Percentiles rank a stretch among this genome's conserved stretches.
These are phyloP conservation scores for Oceanites oceanicus DNA, from an alignment of 2,113 vertebrate genomes.

Conservation along the genomic window DNA sequence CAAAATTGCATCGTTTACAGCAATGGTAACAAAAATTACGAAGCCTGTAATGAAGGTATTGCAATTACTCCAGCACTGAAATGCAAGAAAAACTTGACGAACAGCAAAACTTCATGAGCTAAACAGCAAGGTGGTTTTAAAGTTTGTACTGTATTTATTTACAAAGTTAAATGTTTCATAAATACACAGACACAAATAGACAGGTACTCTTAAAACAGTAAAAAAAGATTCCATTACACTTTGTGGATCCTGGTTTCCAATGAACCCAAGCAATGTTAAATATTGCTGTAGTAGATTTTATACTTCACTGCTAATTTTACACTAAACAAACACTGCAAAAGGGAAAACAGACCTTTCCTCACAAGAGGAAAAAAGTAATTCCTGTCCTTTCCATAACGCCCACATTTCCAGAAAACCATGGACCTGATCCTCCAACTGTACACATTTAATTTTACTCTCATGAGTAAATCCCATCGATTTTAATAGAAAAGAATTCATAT, in stretches of 20 bases:
- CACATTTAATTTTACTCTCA: background rate
- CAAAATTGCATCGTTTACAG: background rate
- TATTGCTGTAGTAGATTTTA: slow-evolving; percentile 13
- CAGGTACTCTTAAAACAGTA: background rate
- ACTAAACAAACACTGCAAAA: slow-evolving; percentile 13
- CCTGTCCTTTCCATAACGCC: background rate
- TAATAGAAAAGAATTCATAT: background rate
- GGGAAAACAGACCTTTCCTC: background rate
- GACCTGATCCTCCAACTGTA: background rate
- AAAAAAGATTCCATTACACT: background rate
- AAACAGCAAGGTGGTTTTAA: background rate
- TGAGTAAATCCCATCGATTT: background rate
- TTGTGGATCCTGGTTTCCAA: slow-evolving; percentile 9
- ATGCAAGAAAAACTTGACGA: background rate
- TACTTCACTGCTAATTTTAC: slow-evolving; percentile 35
- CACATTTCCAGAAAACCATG: background rate
- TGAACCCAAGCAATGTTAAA: slow-evolving; percentile 7
- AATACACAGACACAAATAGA: slow-evolving; percentile 11
- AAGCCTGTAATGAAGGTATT: background rate
- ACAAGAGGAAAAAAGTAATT: background rate
- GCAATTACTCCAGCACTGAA: background rate
- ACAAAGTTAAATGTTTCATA: slow-evolving; percentile 18
- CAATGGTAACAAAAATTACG: background rate
- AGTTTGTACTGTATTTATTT: slow-evolving; percentile 18
- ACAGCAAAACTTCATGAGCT: background rate